phyloP scores from a whole-genome alignment of 2,888 invertebrate species.

The Achlya flavicornis region DNA sequence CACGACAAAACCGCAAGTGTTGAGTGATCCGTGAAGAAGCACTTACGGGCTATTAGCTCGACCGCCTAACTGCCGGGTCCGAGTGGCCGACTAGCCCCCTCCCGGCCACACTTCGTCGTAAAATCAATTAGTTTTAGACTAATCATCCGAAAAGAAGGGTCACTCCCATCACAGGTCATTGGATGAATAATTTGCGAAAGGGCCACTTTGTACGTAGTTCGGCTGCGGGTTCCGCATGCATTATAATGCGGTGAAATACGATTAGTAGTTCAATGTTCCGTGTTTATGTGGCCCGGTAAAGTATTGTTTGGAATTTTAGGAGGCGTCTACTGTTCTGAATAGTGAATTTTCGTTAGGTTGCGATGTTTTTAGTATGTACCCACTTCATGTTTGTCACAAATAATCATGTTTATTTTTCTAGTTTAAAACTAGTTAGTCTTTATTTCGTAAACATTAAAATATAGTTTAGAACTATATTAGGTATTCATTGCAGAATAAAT shows the following conservation, averaged over 20 bases:
- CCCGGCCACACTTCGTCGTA: conserved; percentile 35
- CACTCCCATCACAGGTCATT: conserved; percentile 52
- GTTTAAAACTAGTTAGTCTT: neutral
- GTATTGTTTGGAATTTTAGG: conserved; percentile 13
- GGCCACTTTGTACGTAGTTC: conserved; percentile 39
- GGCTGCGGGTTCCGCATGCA: conserved; percentile 23
- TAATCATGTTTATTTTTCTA: neutral
- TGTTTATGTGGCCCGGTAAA: conserved; percentile 14
- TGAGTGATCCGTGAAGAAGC: conserved; percentile 33
- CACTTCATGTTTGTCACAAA: conserved; percentile 10
- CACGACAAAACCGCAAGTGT: conserved; percentile 42
- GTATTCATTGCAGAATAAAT: neutral
- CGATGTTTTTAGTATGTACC: conserved; percentile 10
- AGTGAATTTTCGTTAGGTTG: conserved; percentile 11
- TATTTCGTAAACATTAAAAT: neutral
- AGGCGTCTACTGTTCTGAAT: conserved; percentile 9
- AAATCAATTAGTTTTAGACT: conserved; percentile 68
- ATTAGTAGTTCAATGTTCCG: conserved; percentile 24
- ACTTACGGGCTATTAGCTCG: conserved; percentile 31
- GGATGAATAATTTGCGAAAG: conserved; percentile 60
- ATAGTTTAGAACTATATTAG: neutral
- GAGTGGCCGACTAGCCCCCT: neutral
- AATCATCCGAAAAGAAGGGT: conserved; percentile 61
- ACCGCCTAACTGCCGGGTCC: conserved; percentile 13
- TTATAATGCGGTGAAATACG: conserved; percentile 29